Evolutionary conservation across 2,888 invertebrate species (phyloP), one percentile per base, ranked within the genome.

Genomic region (Cheilosia grossa): DNA sequence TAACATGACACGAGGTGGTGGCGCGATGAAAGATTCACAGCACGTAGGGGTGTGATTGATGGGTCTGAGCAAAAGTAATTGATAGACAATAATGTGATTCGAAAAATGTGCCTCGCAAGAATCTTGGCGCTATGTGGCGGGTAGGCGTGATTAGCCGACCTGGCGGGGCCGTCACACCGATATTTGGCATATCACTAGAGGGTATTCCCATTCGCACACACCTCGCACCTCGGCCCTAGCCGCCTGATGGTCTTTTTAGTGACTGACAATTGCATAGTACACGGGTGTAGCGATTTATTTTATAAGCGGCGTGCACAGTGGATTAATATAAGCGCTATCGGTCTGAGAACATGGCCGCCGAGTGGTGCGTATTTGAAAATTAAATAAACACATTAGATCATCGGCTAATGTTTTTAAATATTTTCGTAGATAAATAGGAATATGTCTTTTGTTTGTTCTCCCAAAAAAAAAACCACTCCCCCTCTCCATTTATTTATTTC

Each of bases 1-100:
- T 66, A 61, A 81, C 85, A 72, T 77, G 77, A 85, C 77, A 77
- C 61, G 72, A 75, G 80, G 81, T 81, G 77, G 75, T 70, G 77
- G 85, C 44, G 72, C 85, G 85, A 67, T 85, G 85, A 85, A 85
- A 80, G 85, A 85, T 85, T 85, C 85, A 85, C 77, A 72, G 67
- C 80, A 79, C 77, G 73, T 81, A 72, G 61, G 54, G 33, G 21
- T 64, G 63, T 67, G 85, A 85, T 85, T 85, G 85, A 85, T 85
- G 67, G 75, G 42, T 77, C 30, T 53, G 67, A 21, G 21, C 81
- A 77, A 56, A 37, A 49, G 72, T 51, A 81, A 81, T 85, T 81
- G 81, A 85, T 85, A 85, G 85, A 85, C 81, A 81, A n/a, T n/a
- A 85, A 85, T 85, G 81, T 81, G 81, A 54, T 72, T 56, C 81